Conservation (phyloP, 1,140 invertebrate genomes). For the Heliconius hewitsoni region DNA sequence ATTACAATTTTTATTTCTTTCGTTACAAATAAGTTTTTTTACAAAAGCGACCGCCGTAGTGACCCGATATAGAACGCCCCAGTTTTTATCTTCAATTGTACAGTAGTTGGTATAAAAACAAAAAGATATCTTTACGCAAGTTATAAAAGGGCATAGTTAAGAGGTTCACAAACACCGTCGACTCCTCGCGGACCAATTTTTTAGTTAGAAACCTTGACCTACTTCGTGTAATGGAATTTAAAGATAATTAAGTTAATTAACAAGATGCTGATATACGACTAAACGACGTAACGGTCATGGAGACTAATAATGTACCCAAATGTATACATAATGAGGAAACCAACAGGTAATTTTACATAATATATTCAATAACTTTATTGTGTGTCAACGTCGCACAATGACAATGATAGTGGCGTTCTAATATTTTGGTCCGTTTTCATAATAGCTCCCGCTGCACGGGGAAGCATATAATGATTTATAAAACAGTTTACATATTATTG, state of each 20-base stretch:
- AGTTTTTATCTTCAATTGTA: slow-evolving; percentile 13
- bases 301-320: background rate
- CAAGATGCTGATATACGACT: background rate
- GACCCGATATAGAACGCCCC: slow-evolving; percentile 9
- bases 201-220: slow-evolving; percentile 22
- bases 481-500: slow-evolving; percentile 51
- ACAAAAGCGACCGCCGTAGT: slow-evolving; percentile 10
- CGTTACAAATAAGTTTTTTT: background rate
- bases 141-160: slow-evolving; percentile 1
- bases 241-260: slow-evolving; percentile 28
- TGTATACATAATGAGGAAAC: background rate
- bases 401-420: background rate
- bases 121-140: slow-evolving; percentile 8
- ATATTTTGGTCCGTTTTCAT: background rate
- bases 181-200: slow-evolving; percentile 25
- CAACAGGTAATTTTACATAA: background rate
- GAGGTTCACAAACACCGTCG: slow-evolving; percentile 8
- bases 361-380: background rate
- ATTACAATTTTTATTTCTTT: background rate
- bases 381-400: background rate
- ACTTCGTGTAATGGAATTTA: slow-evolving; percentile 27
- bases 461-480: slow-evolving; percentile 24
- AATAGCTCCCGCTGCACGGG: background rate
- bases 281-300: background rate
- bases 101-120: slow-evolving; percentile 2